Base-by-base conservation (phyloP, 1,140 invertebrate genomes). In the Tetramorium alpestre region DNA sequence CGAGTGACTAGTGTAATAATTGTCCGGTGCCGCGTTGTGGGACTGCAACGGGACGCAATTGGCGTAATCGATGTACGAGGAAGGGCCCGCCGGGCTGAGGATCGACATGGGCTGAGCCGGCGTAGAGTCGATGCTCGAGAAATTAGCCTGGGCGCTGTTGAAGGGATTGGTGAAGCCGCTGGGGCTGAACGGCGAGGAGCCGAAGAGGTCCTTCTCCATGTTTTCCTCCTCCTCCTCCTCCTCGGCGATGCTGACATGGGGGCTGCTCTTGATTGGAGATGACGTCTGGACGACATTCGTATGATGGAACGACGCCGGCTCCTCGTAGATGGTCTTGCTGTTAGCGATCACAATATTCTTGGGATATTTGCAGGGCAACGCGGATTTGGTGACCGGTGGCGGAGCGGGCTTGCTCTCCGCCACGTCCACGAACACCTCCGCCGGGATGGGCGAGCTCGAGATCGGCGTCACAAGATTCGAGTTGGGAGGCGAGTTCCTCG, bases 101-200 rank as follows among this genome's bases (percentile, higher is more conserved):
- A 88, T 28, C 8, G 75, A 80, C 4, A 80, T 28, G 33, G 72
- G 18, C 10, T 60, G 51, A 41, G 84, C 70, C 10, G 64, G 11
- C 1, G 49, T 3, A 6, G 72, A 22, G 0, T 88, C 65, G 10
- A 44, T 38, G 11, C 16, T 76, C 16, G 44, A 18, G 51, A 87
- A 93, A 67, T 64, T 87, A 1, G 80, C 47, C n/a, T 84, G 58
- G 1, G 86, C 41, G 62, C 81, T 91, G 73, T 92, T 93, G 47
- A 95, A 95, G 0, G 93, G 93, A 93, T 94, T 94, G 5, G 88
- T 91, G n/a, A 95, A 94, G 25, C 87, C 88, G n/a, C 88, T 92
- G 0, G 93, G 93, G 65, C 91, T 92, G 41, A 96, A 96, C 3
- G 96, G 96, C 6, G 96, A 96, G 0, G 96, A 96, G 4, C 96